A percentile compares a stretch with the other conserved stretches of the same genome.
These are phyloP conservation scores for Epistrophe grossulariae DNA, from an alignment of 2,888 invertebrate genomes.

Conservation along the genomic window DNA sequence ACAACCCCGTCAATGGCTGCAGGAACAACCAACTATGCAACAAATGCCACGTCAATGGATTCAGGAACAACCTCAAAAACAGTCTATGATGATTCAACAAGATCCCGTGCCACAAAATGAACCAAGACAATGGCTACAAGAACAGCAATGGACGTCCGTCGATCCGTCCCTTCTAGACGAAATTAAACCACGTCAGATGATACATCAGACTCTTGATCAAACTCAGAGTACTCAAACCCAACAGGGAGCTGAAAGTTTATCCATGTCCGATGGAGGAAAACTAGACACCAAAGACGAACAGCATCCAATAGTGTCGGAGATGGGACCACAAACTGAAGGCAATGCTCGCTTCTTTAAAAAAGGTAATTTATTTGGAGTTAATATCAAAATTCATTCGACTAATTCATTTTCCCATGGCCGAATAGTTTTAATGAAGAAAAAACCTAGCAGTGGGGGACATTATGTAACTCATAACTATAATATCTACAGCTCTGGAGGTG, in stretches of 20 bases:
- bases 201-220: conserved; percentile 6
- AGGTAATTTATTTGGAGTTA: conserved; percentile 82
- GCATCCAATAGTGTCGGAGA: conserved; percentile 61
- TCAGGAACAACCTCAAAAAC: conserved; percentile 45
- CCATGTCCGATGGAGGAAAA: conserved; percentile 29
- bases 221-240: background rate
- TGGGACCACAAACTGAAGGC: conserved; percentile 66
- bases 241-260: background rate
- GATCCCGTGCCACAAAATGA: conserved; percentile 14
- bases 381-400: conserved; percentile 67
- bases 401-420: conserved; percentile 62
- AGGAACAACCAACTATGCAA: conserved; percentile 32
- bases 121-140: conserved; percentile 36
- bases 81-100: conserved; percentile 25
- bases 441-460: conserved; percentile 28
- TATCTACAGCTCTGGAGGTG: conserved; percentile 77
- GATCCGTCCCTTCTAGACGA: conserved; percentile 25
- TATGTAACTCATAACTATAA: conserved; percentile 75
- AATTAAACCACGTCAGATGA: conserved; percentile 30
- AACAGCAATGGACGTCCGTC: conserved; percentile 32
- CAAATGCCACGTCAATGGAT: conserved; percentile 50
- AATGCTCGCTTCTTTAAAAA: conserved; percentile 74
- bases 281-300: conserved; percentile 40
- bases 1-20: conserved; percentile 40
- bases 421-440: conserved; percentile 44